Conservation (phyloP, 1,140 invertebrate species). For the Mycetomoellerius zeteki region DNA sequence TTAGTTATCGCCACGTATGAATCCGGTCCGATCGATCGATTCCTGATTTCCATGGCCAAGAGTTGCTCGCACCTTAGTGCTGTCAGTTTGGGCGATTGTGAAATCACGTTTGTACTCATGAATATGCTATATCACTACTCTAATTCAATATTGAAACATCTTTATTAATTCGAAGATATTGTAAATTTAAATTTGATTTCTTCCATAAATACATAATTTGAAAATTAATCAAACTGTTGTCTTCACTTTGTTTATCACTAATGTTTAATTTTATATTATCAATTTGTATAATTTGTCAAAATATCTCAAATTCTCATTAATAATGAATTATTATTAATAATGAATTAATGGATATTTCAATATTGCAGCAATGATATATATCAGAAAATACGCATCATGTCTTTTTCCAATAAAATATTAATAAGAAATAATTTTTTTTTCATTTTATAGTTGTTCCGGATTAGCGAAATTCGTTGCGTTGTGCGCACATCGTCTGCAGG, state of each 20-base stretch:
- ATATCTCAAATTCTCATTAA: background rate
- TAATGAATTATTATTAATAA: too few species aligned
- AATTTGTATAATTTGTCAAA: background rate
- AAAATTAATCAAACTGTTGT: background rate
- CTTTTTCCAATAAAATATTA: background rate
- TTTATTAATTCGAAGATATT: background rate
- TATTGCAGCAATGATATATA: background rate
- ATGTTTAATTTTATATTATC: background rate
- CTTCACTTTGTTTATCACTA: background rate
- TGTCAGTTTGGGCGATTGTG: slow-evolving; percentile 6
- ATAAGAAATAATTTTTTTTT: background rate
- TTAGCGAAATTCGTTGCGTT: slow-evolving; percentile 26
- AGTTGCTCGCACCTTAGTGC: background rate
- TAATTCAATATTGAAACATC: background rate
- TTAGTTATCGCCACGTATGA: slow-evolving; percentile 1
- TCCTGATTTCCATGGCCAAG: slow-evolving; percentile 13
- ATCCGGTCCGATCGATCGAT: slow-evolving; percentile 5
- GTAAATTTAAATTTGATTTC: background rate
- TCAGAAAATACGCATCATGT: background rate
- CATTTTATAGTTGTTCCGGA: slow-evolving; percentile 12
- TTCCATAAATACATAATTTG: background rate
- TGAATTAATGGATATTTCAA: background rate
- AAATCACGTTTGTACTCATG: slow-evolving; percentile 17
- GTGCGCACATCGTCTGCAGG: slow-evolving; percentile 19
- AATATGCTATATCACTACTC: background rate